These are phyloP conservation scores for Nephrotoma flavescens DNA, from an alignment of 2,888 invertebrate genomes.

Conservation along the genomic window DNA sequence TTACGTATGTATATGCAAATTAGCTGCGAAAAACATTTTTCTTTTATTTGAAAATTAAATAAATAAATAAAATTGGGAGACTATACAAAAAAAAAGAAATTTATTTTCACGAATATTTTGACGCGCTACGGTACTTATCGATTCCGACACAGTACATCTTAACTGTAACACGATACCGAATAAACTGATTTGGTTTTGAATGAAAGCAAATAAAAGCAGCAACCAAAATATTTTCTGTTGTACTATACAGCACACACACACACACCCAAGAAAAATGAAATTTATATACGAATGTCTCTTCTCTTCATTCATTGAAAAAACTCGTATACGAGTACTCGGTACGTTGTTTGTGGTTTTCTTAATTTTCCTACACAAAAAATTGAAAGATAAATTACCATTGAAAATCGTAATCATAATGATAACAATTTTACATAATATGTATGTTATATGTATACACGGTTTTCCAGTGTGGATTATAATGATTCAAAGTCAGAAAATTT, in stretches of 20 bases:
- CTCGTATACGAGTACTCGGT: neutral
- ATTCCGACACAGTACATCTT: neutral
- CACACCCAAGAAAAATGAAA: neutral
- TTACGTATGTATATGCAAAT: neutral
- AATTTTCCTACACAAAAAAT: neutral
- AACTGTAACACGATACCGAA: slow-evolving; percentile 1
- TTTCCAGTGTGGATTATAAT: neutral
- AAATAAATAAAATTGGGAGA: too few species aligned
- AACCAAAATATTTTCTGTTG: neutral
- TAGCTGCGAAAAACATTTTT: neutral
- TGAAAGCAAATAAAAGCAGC: neutral
- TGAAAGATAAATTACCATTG: neutral
- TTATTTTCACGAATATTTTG: neutral
- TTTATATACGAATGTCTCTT: neutral
- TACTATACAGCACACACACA: neutral
- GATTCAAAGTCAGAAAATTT: neutral
- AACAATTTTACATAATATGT: neutral
- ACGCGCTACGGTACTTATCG: too few species aligned
- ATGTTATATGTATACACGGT: neutral
- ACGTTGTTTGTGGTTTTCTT: neutral
- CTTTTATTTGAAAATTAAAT: neutral
- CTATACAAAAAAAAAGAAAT: too few species aligned
- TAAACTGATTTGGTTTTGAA: neutral
- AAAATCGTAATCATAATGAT: neutral
- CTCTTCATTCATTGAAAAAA: neutral